Evolutionary conservation across 2,113 vertebrate genomes (phyloP).

Genomic region (Himantopus leucocephalus): DNA sequence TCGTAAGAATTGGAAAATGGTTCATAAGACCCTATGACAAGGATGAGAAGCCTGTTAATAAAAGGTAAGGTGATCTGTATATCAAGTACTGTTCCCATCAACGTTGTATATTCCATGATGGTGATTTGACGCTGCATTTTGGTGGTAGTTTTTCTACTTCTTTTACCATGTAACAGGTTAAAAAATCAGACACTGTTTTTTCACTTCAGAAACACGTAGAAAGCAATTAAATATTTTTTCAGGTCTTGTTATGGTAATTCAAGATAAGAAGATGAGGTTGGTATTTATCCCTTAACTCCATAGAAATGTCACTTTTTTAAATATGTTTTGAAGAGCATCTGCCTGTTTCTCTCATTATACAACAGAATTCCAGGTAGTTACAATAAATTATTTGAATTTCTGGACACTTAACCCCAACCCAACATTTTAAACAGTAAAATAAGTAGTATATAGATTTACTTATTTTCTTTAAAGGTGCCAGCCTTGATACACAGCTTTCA

Average conservation of each 20-base stretch:
- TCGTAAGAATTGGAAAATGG: conserved; percentile 94
- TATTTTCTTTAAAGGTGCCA: background rate
- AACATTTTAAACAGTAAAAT: background rate
- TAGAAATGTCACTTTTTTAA: background rate
- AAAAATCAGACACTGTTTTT: background rate
- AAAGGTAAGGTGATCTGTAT: conserved; percentile 80
- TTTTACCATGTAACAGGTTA: background rate
- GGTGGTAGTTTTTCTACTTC: background rate
- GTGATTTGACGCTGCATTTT: background rate
- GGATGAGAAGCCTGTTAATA: conserved; percentile 89
- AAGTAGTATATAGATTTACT: background rate
- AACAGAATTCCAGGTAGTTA: background rate
- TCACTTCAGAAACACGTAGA: background rate
- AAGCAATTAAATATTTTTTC: background rate
- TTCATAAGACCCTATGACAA: conserved; percentile 94
- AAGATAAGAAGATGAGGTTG: background rate
- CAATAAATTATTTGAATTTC: background rate
- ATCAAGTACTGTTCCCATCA: background rate
- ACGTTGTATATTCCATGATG: background rate
- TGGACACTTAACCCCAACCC: background rate
- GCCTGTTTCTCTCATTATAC: background rate
- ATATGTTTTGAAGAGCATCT: background rate
- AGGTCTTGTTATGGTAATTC: background rate
- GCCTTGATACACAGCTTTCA: background rate
- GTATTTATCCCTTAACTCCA: background rate